Evolutionary conservation across 2,113 vertebrate genomes (phyloP).

Genomic region (Benitochromis conjunctus): DNA sequence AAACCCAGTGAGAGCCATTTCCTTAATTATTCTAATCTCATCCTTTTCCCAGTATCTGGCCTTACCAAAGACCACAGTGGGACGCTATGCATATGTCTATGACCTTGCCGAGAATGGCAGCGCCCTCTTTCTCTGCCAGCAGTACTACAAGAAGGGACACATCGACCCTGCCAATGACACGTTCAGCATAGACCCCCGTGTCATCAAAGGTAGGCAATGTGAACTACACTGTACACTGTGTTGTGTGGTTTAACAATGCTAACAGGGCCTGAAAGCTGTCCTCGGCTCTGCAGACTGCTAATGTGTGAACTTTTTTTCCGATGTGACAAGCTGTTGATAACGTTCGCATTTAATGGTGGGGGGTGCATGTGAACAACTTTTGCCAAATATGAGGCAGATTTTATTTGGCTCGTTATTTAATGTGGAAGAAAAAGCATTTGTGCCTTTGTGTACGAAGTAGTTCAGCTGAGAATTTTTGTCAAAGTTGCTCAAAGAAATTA

Average conservation of each 20-base stretch:
- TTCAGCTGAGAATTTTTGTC: background rate
- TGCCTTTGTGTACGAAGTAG: background rate
- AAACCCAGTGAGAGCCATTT: background rate
- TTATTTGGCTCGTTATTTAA: too few relatives aligned
- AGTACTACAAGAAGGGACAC: slow-evolving; percentile 83
- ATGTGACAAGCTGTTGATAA: background rate
- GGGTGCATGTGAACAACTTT: background rate
- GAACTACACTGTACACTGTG: background rate
- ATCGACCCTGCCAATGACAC: slow-evolving; percentile 93
- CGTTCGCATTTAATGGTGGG: background rate
- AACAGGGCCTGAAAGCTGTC: background rate
- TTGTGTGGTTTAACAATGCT: background rate
- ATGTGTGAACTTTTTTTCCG: background rate
- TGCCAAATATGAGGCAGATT: background rate
- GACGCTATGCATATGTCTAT: slow-evolving; percentile 84
- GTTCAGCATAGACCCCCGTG: slow-evolving; percentile 85
- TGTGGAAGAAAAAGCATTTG: too few relatives aligned
- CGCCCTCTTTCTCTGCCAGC: slow-evolving; percentile 85
- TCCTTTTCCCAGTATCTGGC: slow-evolving; percentile 76
- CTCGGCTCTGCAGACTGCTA: background rate
- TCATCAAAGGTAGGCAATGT: slow-evolving; percentile 83
- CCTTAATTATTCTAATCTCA: background rate
- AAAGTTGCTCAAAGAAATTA: background rate
- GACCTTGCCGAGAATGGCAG: slow-evolving; percentile 72
- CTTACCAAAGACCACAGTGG: slow-evolving; percentile 80